phyloP scores from a whole-genome alignment of 2,888 invertebrate genomes.

The Luperina nickerlii region DNA sequence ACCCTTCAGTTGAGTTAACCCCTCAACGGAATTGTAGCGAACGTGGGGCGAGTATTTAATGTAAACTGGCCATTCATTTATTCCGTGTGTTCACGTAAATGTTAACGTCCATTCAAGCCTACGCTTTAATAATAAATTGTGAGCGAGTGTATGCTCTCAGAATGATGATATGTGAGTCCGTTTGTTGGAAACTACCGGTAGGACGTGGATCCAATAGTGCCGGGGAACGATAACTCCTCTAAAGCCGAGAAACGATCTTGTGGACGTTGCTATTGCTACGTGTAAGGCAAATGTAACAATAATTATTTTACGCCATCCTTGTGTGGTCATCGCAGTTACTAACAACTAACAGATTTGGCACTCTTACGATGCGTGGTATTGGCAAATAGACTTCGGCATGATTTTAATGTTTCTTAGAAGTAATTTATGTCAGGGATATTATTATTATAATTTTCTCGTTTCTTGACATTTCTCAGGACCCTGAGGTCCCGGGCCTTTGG shows the following conservation, averaged over 20 bases:
- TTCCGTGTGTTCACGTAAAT: conserved; percentile 55
- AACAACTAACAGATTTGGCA: conserved; percentile 44
- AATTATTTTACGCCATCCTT: conserved; percentile 12
- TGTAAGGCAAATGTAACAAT: conserved; percentile 34
- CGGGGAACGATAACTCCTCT: conserved; percentile 22
- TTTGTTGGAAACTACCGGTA: conserved; percentile 52
- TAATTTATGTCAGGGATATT: conserved; percentile 23
- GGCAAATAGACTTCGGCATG: conserved; percentile 30
- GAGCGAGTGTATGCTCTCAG: conserved; percentile 48
- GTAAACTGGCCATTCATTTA: conserved; percentile 45
- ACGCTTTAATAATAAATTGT: conserved; percentile 60
- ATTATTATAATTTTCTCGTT: background rate
- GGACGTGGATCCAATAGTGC: conserved; percentile 51
- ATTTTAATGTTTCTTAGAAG: conserved; percentile 35
- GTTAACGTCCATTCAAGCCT: conserved; percentile 56
- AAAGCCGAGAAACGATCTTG: conserved; percentile 11
- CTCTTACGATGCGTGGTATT: conserved; percentile 28
- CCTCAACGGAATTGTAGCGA: conserved; percentile 47
- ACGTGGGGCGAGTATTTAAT: conserved; percentile 52
- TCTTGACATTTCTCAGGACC: background rate
- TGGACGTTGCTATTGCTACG: background rate
- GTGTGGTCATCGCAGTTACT: conserved; percentile 25
- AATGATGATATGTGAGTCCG: conserved; percentile 55
- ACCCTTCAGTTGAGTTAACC: conserved; percentile 32
- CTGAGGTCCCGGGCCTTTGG: background rate